A percentile compares a stretch with the other conserved stretches of the same genome.
phyloP scores from a whole-genome alignment of 2,888 invertebrate species.

The Leptinotarsa juncta region DNA sequence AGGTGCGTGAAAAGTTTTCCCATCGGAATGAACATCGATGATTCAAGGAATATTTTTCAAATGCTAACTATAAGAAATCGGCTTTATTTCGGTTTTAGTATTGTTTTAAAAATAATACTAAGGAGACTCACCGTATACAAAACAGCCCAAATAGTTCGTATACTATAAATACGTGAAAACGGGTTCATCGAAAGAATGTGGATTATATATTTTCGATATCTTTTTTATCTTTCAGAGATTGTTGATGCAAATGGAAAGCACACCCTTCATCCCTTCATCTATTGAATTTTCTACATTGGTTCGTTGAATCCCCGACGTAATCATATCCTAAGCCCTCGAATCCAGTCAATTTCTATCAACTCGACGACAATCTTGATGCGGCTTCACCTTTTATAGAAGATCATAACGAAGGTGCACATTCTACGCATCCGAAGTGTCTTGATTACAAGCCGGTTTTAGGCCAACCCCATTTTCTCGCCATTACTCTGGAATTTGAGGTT shows the following conservation, averaged over 20 bases:
- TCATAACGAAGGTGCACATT: conserved; percentile 12
- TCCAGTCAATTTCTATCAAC: conserved; percentile 21
- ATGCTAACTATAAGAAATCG: too few species aligned
- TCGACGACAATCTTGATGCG: conserved; percentile 9
- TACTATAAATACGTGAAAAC: too few species aligned
- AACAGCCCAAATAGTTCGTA: too few species aligned
- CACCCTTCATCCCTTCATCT: neutral
- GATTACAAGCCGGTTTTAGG: conserved; percentile 46
- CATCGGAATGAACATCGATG: too few species aligned
- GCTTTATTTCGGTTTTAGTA: too few species aligned
- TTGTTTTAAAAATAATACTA: too few species aligned
- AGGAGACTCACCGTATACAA: too few species aligned
- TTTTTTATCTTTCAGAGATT: neutral
- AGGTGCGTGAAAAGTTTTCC: too few species aligned
- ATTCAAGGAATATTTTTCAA: too few species aligned
- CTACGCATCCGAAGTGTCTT: conserved; percentile 29
- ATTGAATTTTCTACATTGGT: neutral
- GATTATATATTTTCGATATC: neutral
- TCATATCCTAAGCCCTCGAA: neutral
- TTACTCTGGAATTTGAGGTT: conserved; percentile 52
- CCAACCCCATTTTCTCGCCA: conserved; percentile 47
- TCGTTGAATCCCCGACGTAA: neutral
- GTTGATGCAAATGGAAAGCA: too few species aligned
- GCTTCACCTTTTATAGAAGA: neutral
- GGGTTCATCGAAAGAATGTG: too few species aligned